Evolutionary conservation across 2,113 vertebrate species (phyloP).

Genomic region (Trachemys scripta): DNA sequence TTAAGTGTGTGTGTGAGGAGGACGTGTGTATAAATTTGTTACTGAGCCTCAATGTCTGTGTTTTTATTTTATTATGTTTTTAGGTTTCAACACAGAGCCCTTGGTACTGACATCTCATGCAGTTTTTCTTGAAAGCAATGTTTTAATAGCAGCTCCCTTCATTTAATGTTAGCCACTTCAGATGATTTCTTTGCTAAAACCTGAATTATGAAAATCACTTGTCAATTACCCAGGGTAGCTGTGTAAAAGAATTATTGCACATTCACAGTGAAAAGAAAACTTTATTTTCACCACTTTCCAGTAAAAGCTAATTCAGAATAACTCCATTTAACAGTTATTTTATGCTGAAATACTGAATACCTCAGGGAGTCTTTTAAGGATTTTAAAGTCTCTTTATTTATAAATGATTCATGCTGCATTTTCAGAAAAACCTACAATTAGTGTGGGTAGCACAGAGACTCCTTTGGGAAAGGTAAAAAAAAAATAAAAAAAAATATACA

Average conservation of each 20-base stretch:
- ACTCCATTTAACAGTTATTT: constrained; percentile 91
- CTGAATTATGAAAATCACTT: constrained; percentile 84
- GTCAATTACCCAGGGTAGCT: constrained; percentile 82
- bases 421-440: constrained; percentile 92
- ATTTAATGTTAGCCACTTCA: constrained; percentile 71
- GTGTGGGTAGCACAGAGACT: constrained; percentile 88
- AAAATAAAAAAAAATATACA: constrained; percentile 69
- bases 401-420: constrained; percentile 91
- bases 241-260: constrained; percentile 85
- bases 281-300: constrained; percentile 88
- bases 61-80: constrained; percentile 67
- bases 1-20: neutral
- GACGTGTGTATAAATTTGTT: constrained; percentile 38
- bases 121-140: constrained; percentile 60
- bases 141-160: constrained; percentile 56
- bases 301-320: constrained; percentile 91
- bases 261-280: constrained; percentile 84
- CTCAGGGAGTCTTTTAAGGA: constrained; percentile 88
- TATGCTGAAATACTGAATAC: constrained; percentile 88
- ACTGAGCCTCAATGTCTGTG: neutral
- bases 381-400: constrained; percentile 92
- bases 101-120: constrained; percentile 33
- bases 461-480: constrained; percentile 84
- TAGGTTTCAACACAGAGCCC: constrained; percentile 56
- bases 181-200: constrained; percentile 79